Evolutionary conservation across 1,140 invertebrate species (phyloP).

Genomic region (Rhopalosiphum padi): DNA sequence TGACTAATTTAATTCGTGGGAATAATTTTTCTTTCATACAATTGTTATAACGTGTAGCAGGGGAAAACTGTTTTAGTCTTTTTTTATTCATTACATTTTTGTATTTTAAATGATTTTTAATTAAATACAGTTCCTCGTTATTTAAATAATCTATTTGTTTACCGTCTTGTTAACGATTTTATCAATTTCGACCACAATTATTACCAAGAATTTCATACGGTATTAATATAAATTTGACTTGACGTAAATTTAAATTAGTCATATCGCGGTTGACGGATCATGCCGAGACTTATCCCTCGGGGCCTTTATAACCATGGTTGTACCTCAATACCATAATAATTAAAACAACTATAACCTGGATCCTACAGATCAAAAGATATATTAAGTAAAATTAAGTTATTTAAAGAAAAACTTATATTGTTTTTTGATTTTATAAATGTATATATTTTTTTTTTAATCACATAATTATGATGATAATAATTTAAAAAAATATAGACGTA

Average conservation of each 20-base stretch:
- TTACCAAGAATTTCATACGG: not conserved
- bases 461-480: not conserved
- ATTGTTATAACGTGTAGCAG: not conserved
- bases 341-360: constrained; percentile 3
- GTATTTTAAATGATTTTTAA: not conserved
- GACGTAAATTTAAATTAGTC: constrained; percentile 49
- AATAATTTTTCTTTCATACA: not conserved
- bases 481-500: not conserved
- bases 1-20: not conserved
- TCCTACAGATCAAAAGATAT: not conserved
- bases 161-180: not conserved
- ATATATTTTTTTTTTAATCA: not conserved
- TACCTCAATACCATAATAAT: constrained; percentile 1
- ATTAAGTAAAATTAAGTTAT: not conserved
- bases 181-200: not conserved
- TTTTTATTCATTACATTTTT: not conserved
- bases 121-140: not conserved
- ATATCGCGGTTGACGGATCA: constrained; percentile 33
- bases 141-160: not conserved
- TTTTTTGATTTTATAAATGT: not conserved
- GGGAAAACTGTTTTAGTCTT: not conserved
- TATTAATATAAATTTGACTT: constrained; percentile 11
- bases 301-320: not conserved
- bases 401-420: not conserved
- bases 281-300: not conserved